Conservation (phyloP, 2,888 invertebrate genomes). For the Steinernema carpocapsae region DNA sequence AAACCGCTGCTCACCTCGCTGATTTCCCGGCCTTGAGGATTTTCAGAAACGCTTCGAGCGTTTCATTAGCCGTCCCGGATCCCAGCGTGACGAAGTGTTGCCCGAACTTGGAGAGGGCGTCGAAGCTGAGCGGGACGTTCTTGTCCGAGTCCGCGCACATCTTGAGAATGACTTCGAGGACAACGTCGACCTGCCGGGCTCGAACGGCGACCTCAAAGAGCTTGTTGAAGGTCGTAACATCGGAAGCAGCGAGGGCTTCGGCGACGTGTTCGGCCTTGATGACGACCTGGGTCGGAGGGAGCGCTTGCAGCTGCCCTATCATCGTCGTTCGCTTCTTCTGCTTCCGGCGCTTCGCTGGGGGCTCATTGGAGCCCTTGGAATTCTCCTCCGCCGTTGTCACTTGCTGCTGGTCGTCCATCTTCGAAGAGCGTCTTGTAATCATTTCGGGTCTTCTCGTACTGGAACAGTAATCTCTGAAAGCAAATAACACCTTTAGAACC, state of each 20-base stretch:
- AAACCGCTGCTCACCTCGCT: not conserved
- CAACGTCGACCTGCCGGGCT: constrained; percentile 7
- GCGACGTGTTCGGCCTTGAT: constrained; percentile 5
- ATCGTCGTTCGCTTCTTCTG: constrained; percentile 1
- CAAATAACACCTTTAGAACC: not conserved
- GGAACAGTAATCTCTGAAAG: not conserved
- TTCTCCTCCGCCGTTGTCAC: too few species aligned
- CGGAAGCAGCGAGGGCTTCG: not conserved
- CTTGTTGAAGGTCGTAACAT: constrained; percentile 1
- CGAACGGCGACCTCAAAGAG: constrained; percentile 2
- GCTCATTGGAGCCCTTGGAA: not conserved
- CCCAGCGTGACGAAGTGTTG: constrained; percentile 9
- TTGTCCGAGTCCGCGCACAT: not conserved
- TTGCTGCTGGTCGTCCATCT: too few species aligned
- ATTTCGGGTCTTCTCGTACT: not conserved
- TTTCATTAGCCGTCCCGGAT: not conserved
- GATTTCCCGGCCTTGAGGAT: not conserved
- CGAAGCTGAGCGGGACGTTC: constrained; percentile 2
- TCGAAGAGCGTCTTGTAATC: too few species aligned
- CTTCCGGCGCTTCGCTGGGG: not conserved
- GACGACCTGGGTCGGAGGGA: not conserved
- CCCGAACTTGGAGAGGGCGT: constrained; percentile 2
- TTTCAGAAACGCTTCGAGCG: not conserved
- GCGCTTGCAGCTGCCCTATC: not conserved
- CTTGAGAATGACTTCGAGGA: not conserved